phyloP scores from a whole-genome alignment of 2,113 vertebrate genomes.

The Upupa epops region DNA sequence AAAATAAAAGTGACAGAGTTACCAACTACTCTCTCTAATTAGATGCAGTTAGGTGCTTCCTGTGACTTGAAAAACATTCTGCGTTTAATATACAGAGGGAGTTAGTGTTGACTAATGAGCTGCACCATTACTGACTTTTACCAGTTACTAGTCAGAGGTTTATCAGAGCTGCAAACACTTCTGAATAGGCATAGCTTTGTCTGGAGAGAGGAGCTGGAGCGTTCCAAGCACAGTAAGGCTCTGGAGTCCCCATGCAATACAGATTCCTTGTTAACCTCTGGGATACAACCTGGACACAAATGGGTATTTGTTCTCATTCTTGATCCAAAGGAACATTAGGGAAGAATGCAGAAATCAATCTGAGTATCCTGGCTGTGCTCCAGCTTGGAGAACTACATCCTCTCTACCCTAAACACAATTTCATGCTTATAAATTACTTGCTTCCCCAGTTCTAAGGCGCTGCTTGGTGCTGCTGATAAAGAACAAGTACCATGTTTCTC shows the following conservation, averaged over 20 bases:
- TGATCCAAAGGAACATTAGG: conserved; percentile 26
- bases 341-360: conserved; percentile 35
- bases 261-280: conserved; percentile 37
- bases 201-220: conserved; percentile 25
- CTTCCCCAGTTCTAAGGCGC: conserved; percentile 35
- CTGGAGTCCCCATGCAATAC: background rate
- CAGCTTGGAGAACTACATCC: conserved; percentile 11
- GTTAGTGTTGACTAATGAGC: conserved; percentile 66
- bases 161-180: conserved; percentile 61
- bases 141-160: conserved; percentile 56
- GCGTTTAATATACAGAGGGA: conserved; percentile 59
- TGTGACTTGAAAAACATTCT: conserved; percentile 70
- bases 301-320: conserved; percentile 22
- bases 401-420: background rate
- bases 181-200: conserved; percentile 63
- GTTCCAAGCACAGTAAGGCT: conserved; percentile 6
- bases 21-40: conserved; percentile 68
- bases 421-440: conserved; percentile 32
- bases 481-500: background rate
- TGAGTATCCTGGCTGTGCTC: background rate
- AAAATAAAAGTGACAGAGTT: conserved; percentile 65
- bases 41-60: conserved; percentile 66
- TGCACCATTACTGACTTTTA: conserved; percentile 69
- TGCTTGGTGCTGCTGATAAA: background rate
- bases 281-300: conserved; percentile 29